A percentile compares a stretch with the other conserved stretches of the same genome.
phyloP scores from a whole-genome alignment of 23 tunicate species.

The Clavelina lepadiformis region DNA sequence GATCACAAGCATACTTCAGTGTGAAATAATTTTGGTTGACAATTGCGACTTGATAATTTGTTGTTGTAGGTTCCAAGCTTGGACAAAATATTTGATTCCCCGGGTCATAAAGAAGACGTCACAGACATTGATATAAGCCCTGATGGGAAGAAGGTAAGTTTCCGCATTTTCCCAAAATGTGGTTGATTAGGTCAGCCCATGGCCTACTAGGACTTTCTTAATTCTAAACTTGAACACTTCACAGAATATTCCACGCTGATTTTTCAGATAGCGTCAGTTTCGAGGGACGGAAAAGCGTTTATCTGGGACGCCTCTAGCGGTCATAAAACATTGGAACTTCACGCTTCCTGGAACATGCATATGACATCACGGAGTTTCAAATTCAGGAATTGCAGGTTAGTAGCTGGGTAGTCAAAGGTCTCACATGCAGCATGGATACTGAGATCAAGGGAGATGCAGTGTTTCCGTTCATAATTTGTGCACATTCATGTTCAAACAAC shows the following conservation, averaged over 20 bases:
- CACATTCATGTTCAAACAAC: too few species aligned
- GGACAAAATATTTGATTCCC: constrained; percentile 20
- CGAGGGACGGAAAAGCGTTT: constrained; percentile 65
- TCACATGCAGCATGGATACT: too few species aligned
- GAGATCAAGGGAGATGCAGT: too few species aligned
- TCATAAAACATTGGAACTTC: constrained; percentile 35
- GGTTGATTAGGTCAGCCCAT: too few species aligned
- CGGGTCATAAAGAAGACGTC: constrained; percentile 79
- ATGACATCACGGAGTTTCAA: constrained; percentile 27
- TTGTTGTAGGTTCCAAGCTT: constrained; percentile 13
- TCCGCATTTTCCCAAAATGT: too few species aligned
- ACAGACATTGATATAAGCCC: constrained; percentile 76
- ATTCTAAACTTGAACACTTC: neutral
- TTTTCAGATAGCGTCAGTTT: constrained; percentile 51
- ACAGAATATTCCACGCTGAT: neutral
- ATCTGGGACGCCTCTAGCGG: constrained; percentile 52
- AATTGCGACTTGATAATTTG: neutral
- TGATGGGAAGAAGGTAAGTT: constrained; percentile 48
- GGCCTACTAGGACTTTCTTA: too few species aligned
- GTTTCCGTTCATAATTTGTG: too few species aligned
- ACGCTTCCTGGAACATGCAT: constrained; percentile 60
- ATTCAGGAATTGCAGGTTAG: constrained; percentile 70
- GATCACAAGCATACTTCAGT: too few species aligned
- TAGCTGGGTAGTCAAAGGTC: too few species aligned
- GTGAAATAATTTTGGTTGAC: neutral